These are phyloP conservation scores for Hippopotamus amphibius DNA, from an alignment of 2,113 vertebrate species.

Conservation along the genomic window DNA sequence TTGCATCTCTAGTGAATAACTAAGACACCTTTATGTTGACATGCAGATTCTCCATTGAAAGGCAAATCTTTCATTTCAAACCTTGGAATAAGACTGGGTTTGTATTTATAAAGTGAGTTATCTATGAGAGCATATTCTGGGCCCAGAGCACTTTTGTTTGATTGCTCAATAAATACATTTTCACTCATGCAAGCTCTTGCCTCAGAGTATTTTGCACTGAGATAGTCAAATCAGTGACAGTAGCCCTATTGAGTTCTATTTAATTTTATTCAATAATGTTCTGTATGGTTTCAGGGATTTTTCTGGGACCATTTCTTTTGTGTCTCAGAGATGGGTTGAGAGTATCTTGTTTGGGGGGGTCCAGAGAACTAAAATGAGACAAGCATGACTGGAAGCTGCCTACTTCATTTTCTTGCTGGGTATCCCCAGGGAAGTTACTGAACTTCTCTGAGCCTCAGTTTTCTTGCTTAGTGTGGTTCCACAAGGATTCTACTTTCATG, in stretches of 20 bases:
- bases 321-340: background rate
- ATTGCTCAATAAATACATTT: conserved; percentile 74
- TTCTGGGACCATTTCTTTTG: background rate
- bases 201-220: conserved; percentile 61
- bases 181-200: conserved; percentile 51
- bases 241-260: conserved; percentile 62
- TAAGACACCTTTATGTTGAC: conserved; percentile 70
- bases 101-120: conserved; percentile 76
- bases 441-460: background rate
- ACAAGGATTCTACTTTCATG: background rate
- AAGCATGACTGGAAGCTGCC: background rate
- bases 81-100: conserved; percentile 66
- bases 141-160: conserved; percentile 63
- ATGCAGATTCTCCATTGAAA: conserved; percentile 78
- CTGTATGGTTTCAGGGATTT: background rate
- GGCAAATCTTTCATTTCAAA: conserved; percentile 64
- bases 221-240: conserved; percentile 61
- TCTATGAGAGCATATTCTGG: conserved; percentile 46
- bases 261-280: conserved; percentile 68
- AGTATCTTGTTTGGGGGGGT: background rate
- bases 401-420: background rate
- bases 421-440: background rate
- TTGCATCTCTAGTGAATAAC: conserved; percentile 68
- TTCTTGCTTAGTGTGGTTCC: background rate
- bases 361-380: background rate